These are phyloP conservation scores for Dendrolimus kikuchii DNA, from an alignment of 1,140 invertebrate species.

Conservation along the genomic window DNA sequence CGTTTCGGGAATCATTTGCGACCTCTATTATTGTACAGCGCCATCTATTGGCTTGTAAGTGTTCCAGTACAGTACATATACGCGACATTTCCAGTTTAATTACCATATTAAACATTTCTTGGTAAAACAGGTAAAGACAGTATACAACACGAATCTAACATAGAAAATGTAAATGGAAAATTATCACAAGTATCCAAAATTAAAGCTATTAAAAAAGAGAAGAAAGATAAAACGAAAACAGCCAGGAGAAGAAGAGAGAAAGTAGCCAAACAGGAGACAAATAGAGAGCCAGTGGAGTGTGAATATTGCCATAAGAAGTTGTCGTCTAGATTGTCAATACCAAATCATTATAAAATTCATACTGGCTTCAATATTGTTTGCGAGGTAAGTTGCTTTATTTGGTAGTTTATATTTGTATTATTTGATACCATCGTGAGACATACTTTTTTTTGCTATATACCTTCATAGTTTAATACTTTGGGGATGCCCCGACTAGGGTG, in stretches of 20 bases:
- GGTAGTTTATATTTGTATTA: too few species aligned
- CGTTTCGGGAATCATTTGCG: too few species aligned
- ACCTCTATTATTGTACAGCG: too few species aligned
- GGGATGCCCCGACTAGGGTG: too few species aligned
- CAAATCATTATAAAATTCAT: slow-evolving; percentile 62
- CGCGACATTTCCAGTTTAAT: too few species aligned
- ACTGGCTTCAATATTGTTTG: slow-evolving; percentile 61
- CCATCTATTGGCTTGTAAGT: too few species aligned
- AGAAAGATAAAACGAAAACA: slow-evolving; percentile 13
- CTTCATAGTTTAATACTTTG: too few species aligned
- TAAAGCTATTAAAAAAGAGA: slow-evolving; percentile 12
- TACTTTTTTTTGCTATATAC: too few species aligned
- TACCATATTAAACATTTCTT: background rate
- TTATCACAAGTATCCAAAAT: slow-evolving; percentile 14
- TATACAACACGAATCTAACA: slow-evolving; percentile 9
- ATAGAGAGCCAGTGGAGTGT: slow-evolving; percentile 46
- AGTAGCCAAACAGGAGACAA: slow-evolving; percentile 15
- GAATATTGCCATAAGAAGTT: slow-evolving; percentile 57
- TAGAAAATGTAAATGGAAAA: slow-evolving; percentile 21
- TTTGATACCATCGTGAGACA: too few species aligned
- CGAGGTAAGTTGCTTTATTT: slow-evolving; percentile 30
- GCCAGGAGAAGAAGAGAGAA: slow-evolving; percentile 21
- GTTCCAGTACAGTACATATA: too few species aligned
- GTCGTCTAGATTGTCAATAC: slow-evolving; percentile 44
- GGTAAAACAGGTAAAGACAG: slow-evolving; percentile 8